phyloP scores from a whole-genome alignment of 2,797 vertebrate genomes.

The Hoplostethus atlanticus region DNA sequence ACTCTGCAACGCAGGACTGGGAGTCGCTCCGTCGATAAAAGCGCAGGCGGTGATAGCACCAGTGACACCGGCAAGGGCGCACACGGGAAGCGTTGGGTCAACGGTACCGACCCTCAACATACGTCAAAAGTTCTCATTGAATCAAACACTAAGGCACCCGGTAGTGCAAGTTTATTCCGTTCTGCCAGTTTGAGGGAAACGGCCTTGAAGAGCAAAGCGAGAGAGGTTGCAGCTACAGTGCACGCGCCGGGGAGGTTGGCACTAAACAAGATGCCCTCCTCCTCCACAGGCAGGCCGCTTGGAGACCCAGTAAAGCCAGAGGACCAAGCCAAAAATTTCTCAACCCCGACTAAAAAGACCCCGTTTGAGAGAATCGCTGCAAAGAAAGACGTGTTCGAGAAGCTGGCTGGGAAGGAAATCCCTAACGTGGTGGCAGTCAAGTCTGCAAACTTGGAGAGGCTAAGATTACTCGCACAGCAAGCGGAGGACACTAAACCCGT shows the following conservation, averaged over 20 bases:
- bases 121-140: slow-evolving; percentile 54
- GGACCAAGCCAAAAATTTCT: slow-evolving; percentile 39
- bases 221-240: slow-evolving; percentile 15
- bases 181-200: slow-evolving; percentile 62
- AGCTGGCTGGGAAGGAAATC: slow-evolving; percentile 67
- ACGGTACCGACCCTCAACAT: slow-evolving; percentile 2
- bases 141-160: slow-evolving; percentile 47
- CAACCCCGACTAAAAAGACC: slow-evolving; percentile 73
- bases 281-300: slow-evolving; percentile 2
- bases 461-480: slow-evolving; percentile 58
- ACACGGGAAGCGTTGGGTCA: slow-evolving; percentile 33
- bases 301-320: slow-evolving; percentile 25
- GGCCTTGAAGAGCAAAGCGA: slow-evolving; percentile 30
- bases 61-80: slow-evolving; percentile 5
- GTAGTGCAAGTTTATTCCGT: slow-evolving; percentile 43
- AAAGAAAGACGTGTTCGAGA: slow-evolving; percentile 76
- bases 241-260: slow-evolving; percentile 6
- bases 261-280: slow-evolving; percentile 15
- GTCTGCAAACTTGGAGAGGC: slow-evolving; percentile 69
- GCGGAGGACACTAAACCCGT: slow-evolving; percentile 41
- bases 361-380: slow-evolving; percentile 74
- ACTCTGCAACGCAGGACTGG: slow-evolving; percentile 81
- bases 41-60: background rate
- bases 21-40: slow-evolving; percentile 73
- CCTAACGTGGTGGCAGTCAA: slow-evolving; percentile 63